phyloP scores from a whole-genome alignment of 2,888 invertebrate genomes.

The Drosophila silvestris region DNA sequence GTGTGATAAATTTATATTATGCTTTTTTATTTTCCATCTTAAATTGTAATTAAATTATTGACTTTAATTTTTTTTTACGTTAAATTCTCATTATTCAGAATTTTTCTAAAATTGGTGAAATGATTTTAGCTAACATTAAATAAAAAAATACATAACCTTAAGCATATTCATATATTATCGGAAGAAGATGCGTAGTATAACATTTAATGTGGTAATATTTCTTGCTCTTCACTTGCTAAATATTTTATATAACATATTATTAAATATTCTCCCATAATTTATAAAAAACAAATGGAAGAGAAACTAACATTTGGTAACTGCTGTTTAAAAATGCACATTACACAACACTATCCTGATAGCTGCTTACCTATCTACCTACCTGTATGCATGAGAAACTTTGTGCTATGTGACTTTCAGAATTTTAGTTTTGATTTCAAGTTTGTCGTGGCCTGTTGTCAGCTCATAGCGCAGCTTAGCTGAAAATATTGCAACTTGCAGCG shows the following conservation, averaged over 20 bases:
- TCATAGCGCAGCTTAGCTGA: constrained; percentile 59
- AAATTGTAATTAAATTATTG: neutral
- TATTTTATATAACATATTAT: neutral
- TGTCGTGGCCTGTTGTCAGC: constrained; percentile 65
- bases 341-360: constrained; percentile 18
- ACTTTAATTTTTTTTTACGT: neutral
- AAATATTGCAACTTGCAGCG: constrained; percentile 73
- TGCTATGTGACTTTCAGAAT: constrained; percentile 77
- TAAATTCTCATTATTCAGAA: neutral
- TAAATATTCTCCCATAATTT: neutral
- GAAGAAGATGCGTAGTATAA: neutral
- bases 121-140: neutral
- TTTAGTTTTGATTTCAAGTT: constrained; percentile 77
- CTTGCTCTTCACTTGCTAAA: too few species aligned
- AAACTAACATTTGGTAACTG: neutral
- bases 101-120: neutral
- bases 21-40: neutral
- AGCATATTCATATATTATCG: neutral
- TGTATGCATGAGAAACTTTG: constrained; percentile 56
- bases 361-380: constrained; percentile 15
- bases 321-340: neutral
- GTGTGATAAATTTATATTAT: neutral
- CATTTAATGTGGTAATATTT: neutral
- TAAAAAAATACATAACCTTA: neutral
- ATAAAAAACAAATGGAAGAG: neutral